Base-by-base conservation (phyloP, 1,140 invertebrate species). In the Aphelenchoides fujianensis region DNA sequence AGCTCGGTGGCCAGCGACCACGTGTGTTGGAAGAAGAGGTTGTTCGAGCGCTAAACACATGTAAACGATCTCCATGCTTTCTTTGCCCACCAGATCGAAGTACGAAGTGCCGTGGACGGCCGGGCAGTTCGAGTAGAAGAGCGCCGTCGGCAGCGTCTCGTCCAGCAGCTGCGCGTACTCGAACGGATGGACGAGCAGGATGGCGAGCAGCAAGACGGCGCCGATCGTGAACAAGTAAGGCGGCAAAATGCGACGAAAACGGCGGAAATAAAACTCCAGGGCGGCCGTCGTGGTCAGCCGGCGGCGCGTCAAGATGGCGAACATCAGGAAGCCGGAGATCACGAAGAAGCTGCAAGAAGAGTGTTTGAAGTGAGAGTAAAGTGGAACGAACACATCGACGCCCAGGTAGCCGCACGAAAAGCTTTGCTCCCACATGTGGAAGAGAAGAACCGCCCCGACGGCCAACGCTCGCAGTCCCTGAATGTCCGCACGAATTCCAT, bases 311-410 rank as follows among this genome's bases (percentile, higher is more conserved):
- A 66, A 36, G 2, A 66, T 36, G 19, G 36, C 23, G 7, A 12
- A 37, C 63, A 66, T 66, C 31, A 66, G 53, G 7, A 34, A 66
- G 31, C 63, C 63, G 31, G 63, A 66, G 53, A 66, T 66, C 2
- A 66, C 63, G 3, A 66, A 66, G 32, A 66, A 66, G 37, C 63
- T 66, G 32, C 7, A 35, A 64, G 5, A 53, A 7, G 5, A 5
- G 5, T 5, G 34, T 59, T 32, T 30, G 7, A 32, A 59, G 7
- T 5, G 23, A 30, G 7, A 5, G 12, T 59, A 48, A 48, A 48
- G 27, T 5, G 34, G 34, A 16, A 66, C 62, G n/a, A 16, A 66
- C 62, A 66, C 62, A 19, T 66, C 62, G 62, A 66, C 62, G 62
- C 62, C 62, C 30, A 66, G 19, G 30, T 54, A 66, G 5, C 62